Evolutionary conservation across 2,113 vertebrate genomes (phyloP).

Genomic region (Coryphaenoides rupestris): DNA sequence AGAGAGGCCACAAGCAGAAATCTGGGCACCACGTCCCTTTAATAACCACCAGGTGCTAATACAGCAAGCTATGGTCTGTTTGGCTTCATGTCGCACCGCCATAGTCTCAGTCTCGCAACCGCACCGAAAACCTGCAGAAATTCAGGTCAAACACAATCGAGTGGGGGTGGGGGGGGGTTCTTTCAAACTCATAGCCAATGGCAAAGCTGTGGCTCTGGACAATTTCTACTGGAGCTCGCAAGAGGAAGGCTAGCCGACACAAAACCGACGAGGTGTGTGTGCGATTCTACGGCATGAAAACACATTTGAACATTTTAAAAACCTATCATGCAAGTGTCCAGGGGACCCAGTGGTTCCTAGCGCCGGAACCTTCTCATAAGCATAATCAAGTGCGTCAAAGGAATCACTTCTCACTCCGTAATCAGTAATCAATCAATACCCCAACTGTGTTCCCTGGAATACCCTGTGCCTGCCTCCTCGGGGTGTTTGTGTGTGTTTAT

Average conservation of each 20-base stretch:
- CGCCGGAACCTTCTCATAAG: slow-evolving; percentile 35
- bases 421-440: slow-evolving; percentile 44
- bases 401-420: slow-evolving; percentile 55
- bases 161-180: too few relatives aligned
- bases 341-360: slow-evolving; percentile 46
- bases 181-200: too few relatives aligned
- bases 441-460: slow-evolving; percentile 33
- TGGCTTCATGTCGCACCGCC: neutral
- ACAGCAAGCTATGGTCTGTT: too few relatives aligned
- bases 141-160: too few relatives aligned
- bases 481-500: slow-evolving; percentile 7
- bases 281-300: slow-evolving; percentile 33
- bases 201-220: slow-evolving; percentile 1
- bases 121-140: too few relatives aligned
- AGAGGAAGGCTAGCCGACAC: too few relatives aligned
- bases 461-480: slow-evolving; percentile 30
- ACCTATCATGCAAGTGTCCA: slow-evolving; percentile 34
- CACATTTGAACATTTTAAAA: slow-evolving; percentile 27
- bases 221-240: slow-evolving; percentile 4
- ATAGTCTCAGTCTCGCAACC: slow-evolving; percentile 8
- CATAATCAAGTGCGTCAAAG: slow-evolving; percentile 49
- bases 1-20: slow-evolving; percentile 55
- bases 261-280: neutral
- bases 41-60: slow-evolving; percentile 24
- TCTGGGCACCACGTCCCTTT: slow-evolving; percentile 43